Conservation (phyloP, 2,888 invertebrate genomes). For the Amphipyra tragopoginis region DNA sequence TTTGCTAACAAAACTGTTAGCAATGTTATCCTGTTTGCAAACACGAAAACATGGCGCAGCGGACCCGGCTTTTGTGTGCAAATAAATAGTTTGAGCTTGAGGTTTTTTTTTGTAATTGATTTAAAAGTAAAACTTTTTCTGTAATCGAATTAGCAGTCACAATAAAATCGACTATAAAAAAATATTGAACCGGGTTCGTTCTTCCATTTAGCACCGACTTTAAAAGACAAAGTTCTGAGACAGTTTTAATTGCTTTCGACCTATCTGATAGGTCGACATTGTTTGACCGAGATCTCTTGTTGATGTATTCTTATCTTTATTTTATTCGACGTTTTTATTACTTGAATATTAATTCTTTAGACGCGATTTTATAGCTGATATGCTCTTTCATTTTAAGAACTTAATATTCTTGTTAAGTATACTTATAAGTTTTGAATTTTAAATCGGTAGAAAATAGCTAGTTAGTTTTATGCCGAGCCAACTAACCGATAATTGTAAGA, state of each 20-base stretch:
- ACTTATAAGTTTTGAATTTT: neutral
- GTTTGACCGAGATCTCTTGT: constrained; percentile 59
- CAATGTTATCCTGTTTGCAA: no score
- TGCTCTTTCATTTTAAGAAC: neutral
- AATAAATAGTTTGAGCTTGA: no score
- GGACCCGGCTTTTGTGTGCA: no score
- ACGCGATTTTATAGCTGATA: neutral
- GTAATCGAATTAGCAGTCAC: constrained; percentile 13
- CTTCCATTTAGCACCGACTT: constrained; percentile 43
- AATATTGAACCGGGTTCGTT: constrained; percentile 23
- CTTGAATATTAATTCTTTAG: constrained; percentile 19
- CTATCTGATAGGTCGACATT: constrained; percentile 64
- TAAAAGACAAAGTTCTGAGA: constrained; percentile 68
- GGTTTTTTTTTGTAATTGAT: no score
- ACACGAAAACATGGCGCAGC: no score
- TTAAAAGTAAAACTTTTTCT: constrained; percentile 1
- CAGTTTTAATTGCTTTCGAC: constrained; percentile 77
- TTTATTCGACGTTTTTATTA: constrained; percentile 39
- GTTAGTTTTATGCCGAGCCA: no score
- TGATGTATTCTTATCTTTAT: constrained; percentile 47
- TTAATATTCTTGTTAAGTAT: neutral
- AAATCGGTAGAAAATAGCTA: no score
- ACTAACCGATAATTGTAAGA: no score
- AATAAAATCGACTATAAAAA: constrained; percentile 20
- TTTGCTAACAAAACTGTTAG: no score